phyloP scores from a whole-genome alignment of 2,113 vertebrate genomes.

The Ahaetulla prasina region DNA sequence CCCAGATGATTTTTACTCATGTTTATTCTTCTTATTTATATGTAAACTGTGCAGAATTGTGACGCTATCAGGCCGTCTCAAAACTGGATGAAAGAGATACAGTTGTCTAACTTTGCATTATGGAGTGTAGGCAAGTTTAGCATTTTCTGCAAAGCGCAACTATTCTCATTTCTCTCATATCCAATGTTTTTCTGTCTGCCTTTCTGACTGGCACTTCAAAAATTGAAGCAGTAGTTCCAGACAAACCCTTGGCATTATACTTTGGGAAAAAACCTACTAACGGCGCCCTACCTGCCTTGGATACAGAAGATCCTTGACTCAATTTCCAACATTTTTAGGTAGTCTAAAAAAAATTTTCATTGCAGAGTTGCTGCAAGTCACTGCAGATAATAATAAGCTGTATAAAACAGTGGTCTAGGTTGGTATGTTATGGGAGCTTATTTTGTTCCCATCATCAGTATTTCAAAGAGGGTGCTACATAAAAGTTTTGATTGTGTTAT shows the following conservation, averaged over 20 bases:
- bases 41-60: neutral
- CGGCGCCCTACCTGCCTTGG: neutral
- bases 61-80: neutral
- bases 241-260: neutral
- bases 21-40: neutral
- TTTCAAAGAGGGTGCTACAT: slow-evolving; percentile 12
- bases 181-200: neutral
- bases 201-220: neutral
- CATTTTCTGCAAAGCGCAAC: neutral
- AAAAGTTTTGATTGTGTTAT: slow-evolving; percentile 21
- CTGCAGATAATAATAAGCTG: neutral
- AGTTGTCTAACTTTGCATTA: neutral
- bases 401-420: neutral
- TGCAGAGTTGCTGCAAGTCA: neutral
- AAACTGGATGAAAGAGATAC: neutral
- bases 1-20: neutral
- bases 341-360: too few relatives aligned
- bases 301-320: neutral
- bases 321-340: neutral
- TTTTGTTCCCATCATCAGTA: neutral
- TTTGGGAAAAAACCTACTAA: neutral
- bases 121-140: neutral
- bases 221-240: neutral
- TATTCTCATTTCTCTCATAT: neutral
- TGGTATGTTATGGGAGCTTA: neutral